Evolutionary conservation across 2,113 vertebrate genomes (phyloP).

Genomic region (Microtus pennsylvanicus): DNA sequence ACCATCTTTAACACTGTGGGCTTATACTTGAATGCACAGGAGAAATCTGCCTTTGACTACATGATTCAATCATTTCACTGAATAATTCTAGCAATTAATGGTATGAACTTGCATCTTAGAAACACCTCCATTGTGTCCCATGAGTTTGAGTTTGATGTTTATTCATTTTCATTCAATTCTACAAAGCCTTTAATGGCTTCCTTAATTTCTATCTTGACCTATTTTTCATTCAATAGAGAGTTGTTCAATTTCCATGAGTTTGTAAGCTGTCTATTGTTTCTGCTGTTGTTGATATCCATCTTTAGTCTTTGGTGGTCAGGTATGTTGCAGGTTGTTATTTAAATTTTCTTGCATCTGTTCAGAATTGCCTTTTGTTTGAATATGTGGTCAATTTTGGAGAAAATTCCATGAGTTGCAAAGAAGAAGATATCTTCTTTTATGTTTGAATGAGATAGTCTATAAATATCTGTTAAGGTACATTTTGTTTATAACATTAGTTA

Average conservation of each 20-base stretch:
- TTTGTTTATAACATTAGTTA: not conserved
- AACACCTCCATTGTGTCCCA: not conserved
- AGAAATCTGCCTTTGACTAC: slow-evolving; percentile 23
- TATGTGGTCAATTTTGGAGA: not conserved
- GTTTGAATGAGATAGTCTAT: not conserved
- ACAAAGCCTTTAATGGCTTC: not conserved
- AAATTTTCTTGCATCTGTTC: not conserved
- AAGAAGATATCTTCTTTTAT: not conserved
- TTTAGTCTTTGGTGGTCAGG: not conserved
- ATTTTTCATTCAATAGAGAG: not conserved
- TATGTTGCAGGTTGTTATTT: not conserved
- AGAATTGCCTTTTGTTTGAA: not conserved
- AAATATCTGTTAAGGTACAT: not conserved
- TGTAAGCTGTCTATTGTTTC: not conserved
- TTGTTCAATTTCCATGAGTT: not conserved
- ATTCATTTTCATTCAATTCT: not conserved
- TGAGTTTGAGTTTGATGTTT: not conserved
- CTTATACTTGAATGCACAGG: not conserved
- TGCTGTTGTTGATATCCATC: not conserved
- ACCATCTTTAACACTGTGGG: not conserved
- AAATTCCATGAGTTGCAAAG: not conserved
- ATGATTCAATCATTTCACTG: not conserved
- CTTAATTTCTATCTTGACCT: not conserved
- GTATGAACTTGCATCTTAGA: not conserved
- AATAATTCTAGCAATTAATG: not conserved